phyloP scores from a whole-genome alignment of 2,888 invertebrate genomes.

The Hartigia nigra region DNA sequence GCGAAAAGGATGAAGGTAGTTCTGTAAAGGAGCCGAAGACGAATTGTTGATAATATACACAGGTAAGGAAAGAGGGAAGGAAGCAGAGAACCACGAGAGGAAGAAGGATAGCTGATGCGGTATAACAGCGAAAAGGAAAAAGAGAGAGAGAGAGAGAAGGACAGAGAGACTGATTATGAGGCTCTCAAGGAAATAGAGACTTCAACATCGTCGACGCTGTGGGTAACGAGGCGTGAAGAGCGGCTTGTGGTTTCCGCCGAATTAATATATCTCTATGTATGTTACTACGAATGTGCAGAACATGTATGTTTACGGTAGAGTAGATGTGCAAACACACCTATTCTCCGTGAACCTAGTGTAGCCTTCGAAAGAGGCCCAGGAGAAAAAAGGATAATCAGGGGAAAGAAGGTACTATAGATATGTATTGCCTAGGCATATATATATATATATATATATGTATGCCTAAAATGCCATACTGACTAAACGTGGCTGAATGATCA shows the following conservation, averaged over 20 bases:
- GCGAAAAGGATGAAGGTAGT: neutral
- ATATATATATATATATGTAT: no score
- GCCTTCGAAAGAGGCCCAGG: neutral
- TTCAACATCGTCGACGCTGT: neutral
- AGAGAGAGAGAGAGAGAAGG: constrained; percentile 7
- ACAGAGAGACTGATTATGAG: neutral
- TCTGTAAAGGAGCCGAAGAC: neutral
- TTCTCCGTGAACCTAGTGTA: neutral
- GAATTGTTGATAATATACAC: neutral
- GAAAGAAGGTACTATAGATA: neutral
- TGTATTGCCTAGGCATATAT: neutral
- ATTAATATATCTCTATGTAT: neutral
- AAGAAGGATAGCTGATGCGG: neutral
- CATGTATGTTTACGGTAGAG: neutral
- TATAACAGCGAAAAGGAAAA: constrained; percentile 18
- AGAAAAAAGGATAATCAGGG: no score
- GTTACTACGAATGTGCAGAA: neutral
- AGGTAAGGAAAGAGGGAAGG: neutral
- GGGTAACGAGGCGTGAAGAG: neutral
- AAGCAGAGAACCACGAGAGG: neutral
- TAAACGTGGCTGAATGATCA: constrained; percentile 33
- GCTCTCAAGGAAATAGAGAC: neutral
- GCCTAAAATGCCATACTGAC: neutral
- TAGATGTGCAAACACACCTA: neutral
- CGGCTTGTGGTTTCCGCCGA: neutral